Evolutionary conservation across 92 coral and sea anemone species (phyloP), one percentile per base, ranked within the genome.

Genomic region (Actinostola sp.): DNA sequence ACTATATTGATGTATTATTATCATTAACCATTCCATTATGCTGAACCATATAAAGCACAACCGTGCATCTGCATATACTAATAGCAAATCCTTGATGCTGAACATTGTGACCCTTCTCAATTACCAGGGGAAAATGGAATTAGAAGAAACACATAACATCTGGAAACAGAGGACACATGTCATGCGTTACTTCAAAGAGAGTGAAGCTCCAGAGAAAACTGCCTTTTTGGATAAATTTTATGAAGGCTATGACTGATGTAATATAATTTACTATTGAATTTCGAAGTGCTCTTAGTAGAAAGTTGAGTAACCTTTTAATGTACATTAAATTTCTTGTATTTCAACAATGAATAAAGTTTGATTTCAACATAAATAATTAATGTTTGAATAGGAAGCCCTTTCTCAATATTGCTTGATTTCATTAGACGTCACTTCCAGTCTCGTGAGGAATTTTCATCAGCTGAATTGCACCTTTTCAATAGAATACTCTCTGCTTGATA

Each of bases 91-190:
- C n/a, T n/a, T n/a, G n/a, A n/a, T n/a, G n/a, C n/a, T n/a, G n/a
- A n/a, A n/a, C 1, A 6, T 42, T 1, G 52, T 63, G 10, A 34
- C 14, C 8, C 24, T 35, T 24, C 48, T 54, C 17, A 1, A 0
- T 65, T 66, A 10, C 27, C 61, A 94, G 99, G 99, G 99, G 32
- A 86, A 89, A 62, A 80, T 95, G 97, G 99, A 95, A 46, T 89
- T 95, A 30, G 99, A 95, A 64, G 99, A 95, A 71, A 91, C 99
- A 17, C 99, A 95, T 71, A 95, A 91, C 48, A 85, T 91, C 67
- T 95, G 97, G 97, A 95, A 95, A 46, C 99, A 95, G 81, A 86
- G 85, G 71, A 88, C 99, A 36, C 99, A 95, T 61, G 78, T 95
- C 52, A 95, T 95, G 99, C 80, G 97, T 19, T 95, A 95, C 85